phyloP scores from a whole-genome alignment of 2,797 vertebrate species.

The Danio tinwini region DNA sequence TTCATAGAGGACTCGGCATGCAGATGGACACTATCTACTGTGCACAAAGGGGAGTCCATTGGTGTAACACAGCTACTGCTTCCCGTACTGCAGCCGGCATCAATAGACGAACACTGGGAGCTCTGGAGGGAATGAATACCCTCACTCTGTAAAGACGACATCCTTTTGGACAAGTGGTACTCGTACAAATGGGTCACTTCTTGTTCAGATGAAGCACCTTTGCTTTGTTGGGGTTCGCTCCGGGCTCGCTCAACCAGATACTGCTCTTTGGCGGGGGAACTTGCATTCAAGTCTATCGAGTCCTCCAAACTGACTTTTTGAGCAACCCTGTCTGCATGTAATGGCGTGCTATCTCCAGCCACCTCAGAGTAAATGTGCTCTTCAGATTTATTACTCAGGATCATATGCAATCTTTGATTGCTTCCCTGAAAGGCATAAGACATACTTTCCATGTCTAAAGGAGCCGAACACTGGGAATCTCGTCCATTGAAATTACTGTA shows the following conservation, averaged over 20 bases:
- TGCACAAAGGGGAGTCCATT: constrained; percentile 92
- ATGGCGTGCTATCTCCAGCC: constrained; percentile 73
- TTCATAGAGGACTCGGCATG: constrained; percentile 86
- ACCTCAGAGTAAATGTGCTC: constrained; percentile 82
- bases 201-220: constrained; percentile 83
- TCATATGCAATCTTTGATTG: constrained; percentile 87
- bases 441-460: constrained; percentile 92
- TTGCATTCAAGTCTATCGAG: constrained; percentile 53
- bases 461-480: constrained; percentile 87
- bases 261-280: constrained; percentile 84
- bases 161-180: constrained; percentile 91
- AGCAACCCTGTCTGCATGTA: constrained; percentile 81
- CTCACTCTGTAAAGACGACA: constrained; percentile 94
- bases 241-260: constrained; percentile 74
- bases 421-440: constrained; percentile 89
- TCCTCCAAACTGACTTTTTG: constrained; percentile 58
- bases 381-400: constrained; percentile 79
- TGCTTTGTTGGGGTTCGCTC: constrained; percentile 76
- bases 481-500: constrained; percentile 87
- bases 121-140: constrained; percentile 92
- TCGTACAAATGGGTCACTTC: constrained; percentile 84
- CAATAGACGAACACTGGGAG: constrained; percentile 95
- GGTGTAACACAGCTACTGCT: constrained; percentile 91
- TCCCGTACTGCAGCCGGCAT: constrained; percentile 93
- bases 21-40: constrained; percentile 84